These are phyloP conservation scores for Acanthaster planci DNA, from an alignment of 35 echinoderm and acorn worm species.

Conservation along the genomic window DNA sequence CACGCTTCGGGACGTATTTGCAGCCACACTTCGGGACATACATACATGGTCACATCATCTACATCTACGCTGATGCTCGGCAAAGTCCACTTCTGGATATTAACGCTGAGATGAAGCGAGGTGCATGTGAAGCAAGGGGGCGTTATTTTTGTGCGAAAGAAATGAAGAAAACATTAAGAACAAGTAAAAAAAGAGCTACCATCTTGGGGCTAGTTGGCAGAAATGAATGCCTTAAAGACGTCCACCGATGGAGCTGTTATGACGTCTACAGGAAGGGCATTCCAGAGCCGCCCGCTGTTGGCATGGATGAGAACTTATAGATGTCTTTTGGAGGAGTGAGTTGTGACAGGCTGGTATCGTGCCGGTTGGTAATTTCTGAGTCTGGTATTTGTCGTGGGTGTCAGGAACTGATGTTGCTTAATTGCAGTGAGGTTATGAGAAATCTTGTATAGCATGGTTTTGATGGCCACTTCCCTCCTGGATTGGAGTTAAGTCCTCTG, in stretches of 20 bases:
- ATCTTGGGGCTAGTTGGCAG: neutral
- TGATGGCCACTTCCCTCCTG: constrained; percentile 52
- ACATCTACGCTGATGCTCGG: neutral
- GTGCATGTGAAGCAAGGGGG: constrained; percentile 32
- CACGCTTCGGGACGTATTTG: no score
- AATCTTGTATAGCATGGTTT: constrained; percentile 53
- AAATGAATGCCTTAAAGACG: neutral
- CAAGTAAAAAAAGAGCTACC: neutral
- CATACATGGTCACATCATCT: no score
- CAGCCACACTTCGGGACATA: no score
- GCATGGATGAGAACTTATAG: constrained; percentile 36
- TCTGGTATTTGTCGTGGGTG: constrained; percentile 4
- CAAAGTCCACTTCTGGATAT: constrained; percentile 34
- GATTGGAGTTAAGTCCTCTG: constrained; percentile 34
- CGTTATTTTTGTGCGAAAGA: neutral
- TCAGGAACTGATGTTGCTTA: neutral
- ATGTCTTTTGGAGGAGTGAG: constrained; percentile 36
- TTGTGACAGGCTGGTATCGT: constrained; percentile 29
- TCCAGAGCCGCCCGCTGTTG: constrained; percentile 36
- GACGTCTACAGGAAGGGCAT: constrained; percentile 8
- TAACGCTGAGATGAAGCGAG: neutral
- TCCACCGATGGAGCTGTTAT: constrained; percentile 10
- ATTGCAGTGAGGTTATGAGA: constrained; percentile 7
- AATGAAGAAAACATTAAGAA: neutral
- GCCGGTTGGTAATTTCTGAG: constrained; percentile 28